phyloP scores from a whole-genome alignment of 2,113 vertebrate genomes.

The Apistogramma diplotaenia region DNA sequence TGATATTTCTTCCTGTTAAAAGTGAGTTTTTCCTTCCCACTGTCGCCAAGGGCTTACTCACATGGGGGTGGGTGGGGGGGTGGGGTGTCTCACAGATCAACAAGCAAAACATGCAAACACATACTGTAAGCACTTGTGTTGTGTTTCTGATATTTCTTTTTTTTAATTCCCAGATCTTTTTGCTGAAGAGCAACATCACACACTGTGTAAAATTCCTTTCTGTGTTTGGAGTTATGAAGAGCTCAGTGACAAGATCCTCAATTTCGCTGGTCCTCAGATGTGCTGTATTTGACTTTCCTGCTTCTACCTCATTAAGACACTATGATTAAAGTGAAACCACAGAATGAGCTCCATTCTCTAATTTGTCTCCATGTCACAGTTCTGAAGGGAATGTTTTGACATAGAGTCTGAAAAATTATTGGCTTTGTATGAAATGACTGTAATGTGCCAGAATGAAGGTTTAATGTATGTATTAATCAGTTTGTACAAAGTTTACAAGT shows the following conservation, averaged over 20 bases:
- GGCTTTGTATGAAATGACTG: conserved; percentile 5
- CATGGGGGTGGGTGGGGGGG: no score
- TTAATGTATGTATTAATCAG: conserved; percentile 35
- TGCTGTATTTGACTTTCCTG: not conserved
- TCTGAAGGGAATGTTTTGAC: conserved; percentile 19
- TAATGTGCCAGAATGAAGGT: not conserved
- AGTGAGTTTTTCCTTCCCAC: no score
- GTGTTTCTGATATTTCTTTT: conserved; percentile 2
- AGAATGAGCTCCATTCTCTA: conserved; percentile 40
- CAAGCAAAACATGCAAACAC: not conserved
- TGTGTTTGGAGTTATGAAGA: conserved; percentile 19
- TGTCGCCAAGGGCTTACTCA: no score
- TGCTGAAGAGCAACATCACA: conserved; percentile 6
- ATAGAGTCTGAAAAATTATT: conserved; percentile 15
- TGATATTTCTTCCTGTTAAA: no score
- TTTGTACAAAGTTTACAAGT: conserved; percentile 30
- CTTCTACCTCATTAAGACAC: not conserved
- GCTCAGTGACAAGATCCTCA: conserved; percentile 17
- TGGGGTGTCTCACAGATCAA: not conserved
- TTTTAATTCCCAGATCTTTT: conserved; percentile 7
- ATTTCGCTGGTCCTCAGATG: conserved; percentile 9
- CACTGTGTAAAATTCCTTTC: conserved; percentile 8
- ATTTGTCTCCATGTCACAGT: conserved; percentile 25
- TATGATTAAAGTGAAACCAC: conserved; percentile 44
- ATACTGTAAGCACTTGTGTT: not conserved